These are phyloP conservation scores for Heterotis niloticus DNA, from an alignment of 2,113 vertebrate genomes.

Conservation along the genomic window DNA sequence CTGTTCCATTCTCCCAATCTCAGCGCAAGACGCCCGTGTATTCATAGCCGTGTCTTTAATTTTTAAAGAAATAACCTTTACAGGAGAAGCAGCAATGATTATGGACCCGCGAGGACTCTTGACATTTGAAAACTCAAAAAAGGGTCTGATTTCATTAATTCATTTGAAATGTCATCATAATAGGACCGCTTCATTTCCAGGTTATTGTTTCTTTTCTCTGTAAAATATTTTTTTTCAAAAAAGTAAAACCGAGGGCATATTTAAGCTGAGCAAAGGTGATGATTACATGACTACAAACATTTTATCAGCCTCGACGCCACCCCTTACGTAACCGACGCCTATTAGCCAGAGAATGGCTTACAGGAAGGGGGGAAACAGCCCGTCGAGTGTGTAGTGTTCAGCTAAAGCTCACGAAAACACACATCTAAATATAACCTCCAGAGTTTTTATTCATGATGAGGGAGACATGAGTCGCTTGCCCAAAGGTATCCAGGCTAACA, in stretches of 20 bases:
- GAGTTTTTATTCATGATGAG: constrained; percentile 65
- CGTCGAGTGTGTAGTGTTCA: constrained; percentile 51
- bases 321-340: constrained; percentile 59
- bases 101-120: not conserved
- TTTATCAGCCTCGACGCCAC: constrained; percentile 60
- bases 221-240: not conserved
- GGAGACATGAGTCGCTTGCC: constrained; percentile 52
- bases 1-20: constrained; percentile 49
- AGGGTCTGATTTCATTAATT: constrained; percentile 12
- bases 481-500: constrained; percentile 61
- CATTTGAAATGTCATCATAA: not conserved
- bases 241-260: not conserved
- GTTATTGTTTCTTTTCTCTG: too few species aligned
- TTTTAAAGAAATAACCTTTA: constrained; percentile 15
- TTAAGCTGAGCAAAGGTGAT: constrained; percentile 63
- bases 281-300: constrained; percentile 66
- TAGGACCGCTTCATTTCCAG: not conserved
- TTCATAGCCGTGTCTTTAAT: not conserved
- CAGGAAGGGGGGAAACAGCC: constrained; percentile 52
- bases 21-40: not conserved
- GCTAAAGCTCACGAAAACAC: constrained; percentile 62
- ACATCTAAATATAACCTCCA: constrained; percentile 69
- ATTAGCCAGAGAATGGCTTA: constrained; percentile 59
- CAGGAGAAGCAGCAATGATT: not conserved
- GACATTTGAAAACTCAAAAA: not conserved